Evolutionary conservation across 2,113 vertebrate genomes (phyloP).

Genomic region (Pionites leucogaster): DNA sequence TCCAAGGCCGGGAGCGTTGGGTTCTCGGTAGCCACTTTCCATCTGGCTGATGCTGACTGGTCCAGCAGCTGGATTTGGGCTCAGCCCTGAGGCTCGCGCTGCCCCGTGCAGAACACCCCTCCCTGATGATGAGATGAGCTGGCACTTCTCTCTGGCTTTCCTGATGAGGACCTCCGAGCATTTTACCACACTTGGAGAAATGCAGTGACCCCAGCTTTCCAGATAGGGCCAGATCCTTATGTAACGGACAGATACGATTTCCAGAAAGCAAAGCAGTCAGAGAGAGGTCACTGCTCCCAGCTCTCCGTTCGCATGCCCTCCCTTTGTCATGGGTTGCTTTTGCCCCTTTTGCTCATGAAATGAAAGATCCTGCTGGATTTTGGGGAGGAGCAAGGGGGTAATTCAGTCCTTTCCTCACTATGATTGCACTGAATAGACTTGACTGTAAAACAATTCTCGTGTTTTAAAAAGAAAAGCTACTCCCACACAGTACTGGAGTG

Average conservation of each 20-base stretch:
- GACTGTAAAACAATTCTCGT: not conserved
- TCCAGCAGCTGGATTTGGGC: not conserved
- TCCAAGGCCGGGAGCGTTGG: not conserved
- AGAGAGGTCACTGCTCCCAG: not conserved
- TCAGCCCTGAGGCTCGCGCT: not conserved
- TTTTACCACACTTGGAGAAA: slow-evolving; percentile 35
- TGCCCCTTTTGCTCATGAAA: not conserved
- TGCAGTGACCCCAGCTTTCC: slow-evolving; percentile 3
- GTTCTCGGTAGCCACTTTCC: not conserved
- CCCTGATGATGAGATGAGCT: not conserved
- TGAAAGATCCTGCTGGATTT: not conserved
- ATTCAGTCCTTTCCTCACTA: not conserved
- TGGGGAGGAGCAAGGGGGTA: not conserved
- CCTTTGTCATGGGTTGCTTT: not conserved
- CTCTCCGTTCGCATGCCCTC: not conserved
- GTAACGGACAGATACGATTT: slow-evolving; percentile 40
- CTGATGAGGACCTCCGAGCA: slow-evolving; percentile 12
- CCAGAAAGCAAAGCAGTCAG: slow-evolving; percentile 27
- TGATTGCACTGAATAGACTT: not conserved
- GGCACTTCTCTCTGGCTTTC: not conserved
- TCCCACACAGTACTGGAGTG: slow-evolving; percentile 54
- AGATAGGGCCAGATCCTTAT: slow-evolving; percentile 59
- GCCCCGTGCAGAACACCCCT: not conserved
- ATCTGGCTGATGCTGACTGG: not conserved
- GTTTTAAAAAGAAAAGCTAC: not conserved